phyloP scores from a whole-genome alignment of 2,113 vertebrate species.

The Corythaixoides concolor region DNA sequence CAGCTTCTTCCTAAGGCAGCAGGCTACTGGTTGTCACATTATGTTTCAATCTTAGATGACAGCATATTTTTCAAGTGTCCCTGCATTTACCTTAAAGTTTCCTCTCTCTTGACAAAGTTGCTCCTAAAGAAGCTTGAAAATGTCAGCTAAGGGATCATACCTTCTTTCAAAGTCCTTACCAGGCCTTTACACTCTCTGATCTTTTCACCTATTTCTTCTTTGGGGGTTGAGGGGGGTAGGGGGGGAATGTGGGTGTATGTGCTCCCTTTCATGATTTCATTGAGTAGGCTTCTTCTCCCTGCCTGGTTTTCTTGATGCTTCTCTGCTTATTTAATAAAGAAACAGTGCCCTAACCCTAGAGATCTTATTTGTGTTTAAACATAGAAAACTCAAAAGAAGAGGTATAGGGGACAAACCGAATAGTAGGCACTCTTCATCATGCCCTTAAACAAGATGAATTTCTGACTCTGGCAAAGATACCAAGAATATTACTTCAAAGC shows the following conservation, averaged over 20 bases:
- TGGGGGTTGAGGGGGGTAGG: too few relatives aligned
- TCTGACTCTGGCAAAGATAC: not conserved
- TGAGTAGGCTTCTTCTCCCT: not conserved
- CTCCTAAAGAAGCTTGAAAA: slow-evolving; percentile 38
- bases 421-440: not conserved
- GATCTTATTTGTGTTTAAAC: not conserved
- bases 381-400: not conserved
- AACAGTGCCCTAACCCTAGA: not conserved
- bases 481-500: not conserved
- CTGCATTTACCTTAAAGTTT: slow-evolving; percentile 57
- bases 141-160: not conserved
- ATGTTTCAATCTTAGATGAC: slow-evolving; percentile 57
- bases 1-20: slow-evolving; percentile 56
- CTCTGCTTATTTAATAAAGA: not conserved
- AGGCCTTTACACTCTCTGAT: not conserved
- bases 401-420: not conserved
- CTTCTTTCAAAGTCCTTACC: not conserved
- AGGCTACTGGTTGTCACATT: slow-evolving; percentile 52
- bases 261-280: not conserved
- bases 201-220: not conserved
- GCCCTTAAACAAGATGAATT: not conserved
- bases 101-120: slow-evolving; percentile 21
- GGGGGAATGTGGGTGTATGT: too few relatives aligned
- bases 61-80: slow-evolving; percentile 64
- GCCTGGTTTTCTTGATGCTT: not conserved